A percentile compares a stretch with the other conserved stretches of the same genome.
Conservation (phyloP, 2,797 vertebrate genomes). For the Acridotheres tristis region DNA sequence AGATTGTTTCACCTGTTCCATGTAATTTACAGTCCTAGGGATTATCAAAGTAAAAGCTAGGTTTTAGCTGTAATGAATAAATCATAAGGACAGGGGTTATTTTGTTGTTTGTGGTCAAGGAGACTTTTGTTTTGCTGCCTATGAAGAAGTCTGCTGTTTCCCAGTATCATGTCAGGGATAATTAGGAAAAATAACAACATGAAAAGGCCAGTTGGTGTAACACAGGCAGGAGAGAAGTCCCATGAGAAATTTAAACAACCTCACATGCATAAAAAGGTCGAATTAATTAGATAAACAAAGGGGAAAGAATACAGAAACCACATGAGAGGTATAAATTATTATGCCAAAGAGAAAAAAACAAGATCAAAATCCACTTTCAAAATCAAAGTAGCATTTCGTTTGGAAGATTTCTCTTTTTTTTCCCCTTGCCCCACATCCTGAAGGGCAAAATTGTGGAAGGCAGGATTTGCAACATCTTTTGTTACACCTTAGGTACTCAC, state of each 20-base stretch:
- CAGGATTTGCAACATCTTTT: background rate
- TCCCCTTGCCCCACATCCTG: background rate
- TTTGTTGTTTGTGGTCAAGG: background rate
- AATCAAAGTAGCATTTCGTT: background rate
- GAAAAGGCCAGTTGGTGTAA: slow-evolving; percentile 42
- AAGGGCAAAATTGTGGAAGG: background rate
- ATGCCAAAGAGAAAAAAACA: background rate
- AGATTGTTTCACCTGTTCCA: background rate
- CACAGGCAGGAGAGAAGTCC: background rate
- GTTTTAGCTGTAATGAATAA: background rate
- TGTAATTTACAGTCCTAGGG: background rate
- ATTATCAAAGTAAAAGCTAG: background rate
- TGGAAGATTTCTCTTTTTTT: background rate
- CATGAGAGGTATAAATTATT: background rate
- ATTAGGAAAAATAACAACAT: slow-evolving; percentile 34
- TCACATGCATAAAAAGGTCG: background rate
- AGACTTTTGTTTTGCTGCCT: background rate
- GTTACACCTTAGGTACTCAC: background rate
- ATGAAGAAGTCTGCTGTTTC: background rate
- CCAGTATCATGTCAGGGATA: background rate
- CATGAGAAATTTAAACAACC: slow-evolving; percentile 19
- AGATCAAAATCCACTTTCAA: slow-evolving; percentile 9
- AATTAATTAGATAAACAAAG: slow-evolving; percentile 34
- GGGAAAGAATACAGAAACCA: background rate
- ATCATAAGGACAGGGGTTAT: background rate